These are phyloP conservation scores for Clivina fossor DNA, from an alignment of 2,888 invertebrate genomes.

Conservation along the genomic window DNA sequence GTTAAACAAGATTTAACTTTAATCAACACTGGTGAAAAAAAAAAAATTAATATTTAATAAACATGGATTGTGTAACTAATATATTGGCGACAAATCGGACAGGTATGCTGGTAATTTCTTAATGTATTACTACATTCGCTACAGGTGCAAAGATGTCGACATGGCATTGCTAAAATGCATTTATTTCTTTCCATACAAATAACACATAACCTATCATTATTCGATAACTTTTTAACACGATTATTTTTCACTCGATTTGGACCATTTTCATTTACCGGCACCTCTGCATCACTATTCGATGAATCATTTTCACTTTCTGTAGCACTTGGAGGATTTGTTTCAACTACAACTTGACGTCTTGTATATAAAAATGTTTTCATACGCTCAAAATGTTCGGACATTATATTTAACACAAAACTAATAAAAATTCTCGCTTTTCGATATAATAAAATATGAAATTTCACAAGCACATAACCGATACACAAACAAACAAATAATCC, in stretches of 20 bases:
- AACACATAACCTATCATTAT: slow-evolving; percentile 54
- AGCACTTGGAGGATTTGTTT: background rate
- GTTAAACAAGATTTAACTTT: no score
- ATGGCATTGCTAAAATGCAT: slow-evolving; percentile 60
- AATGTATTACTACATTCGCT: slow-evolving; percentile 56
- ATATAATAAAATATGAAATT: slow-evolving; percentile 42
- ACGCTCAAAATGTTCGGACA: slow-evolving; percentile 2
- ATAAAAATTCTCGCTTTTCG: background rate
- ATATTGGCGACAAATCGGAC: slow-evolving; percentile 58
- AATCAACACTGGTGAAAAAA: no score
- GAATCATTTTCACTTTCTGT: slow-evolving; percentile 1
- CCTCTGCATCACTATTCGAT: slow-evolving; percentile 5
- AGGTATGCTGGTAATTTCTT: slow-evolving; percentile 56
- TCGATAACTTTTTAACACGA: background rate
- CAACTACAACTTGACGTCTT: background rate
- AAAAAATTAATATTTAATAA: slow-evolving; percentile 42
- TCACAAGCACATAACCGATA: slow-evolving; percentile 43
- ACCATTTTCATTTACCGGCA: background rate
- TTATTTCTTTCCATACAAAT: slow-evolving; percentile 60
- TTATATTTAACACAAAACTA: background rate
- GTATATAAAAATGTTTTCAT: background rate
- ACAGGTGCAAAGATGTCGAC: slow-evolving; percentile 61
- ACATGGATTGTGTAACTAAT: slow-evolving; percentile 60
- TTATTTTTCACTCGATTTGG: background rate
- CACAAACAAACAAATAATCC: slow-evolving; percentile 44